A percentile compares a stretch with the other conserved stretches of the same genome.
phyloP scores from a whole-genome alignment of 2,113 vertebrate genomes.

The Phycodurus eques region DNA sequence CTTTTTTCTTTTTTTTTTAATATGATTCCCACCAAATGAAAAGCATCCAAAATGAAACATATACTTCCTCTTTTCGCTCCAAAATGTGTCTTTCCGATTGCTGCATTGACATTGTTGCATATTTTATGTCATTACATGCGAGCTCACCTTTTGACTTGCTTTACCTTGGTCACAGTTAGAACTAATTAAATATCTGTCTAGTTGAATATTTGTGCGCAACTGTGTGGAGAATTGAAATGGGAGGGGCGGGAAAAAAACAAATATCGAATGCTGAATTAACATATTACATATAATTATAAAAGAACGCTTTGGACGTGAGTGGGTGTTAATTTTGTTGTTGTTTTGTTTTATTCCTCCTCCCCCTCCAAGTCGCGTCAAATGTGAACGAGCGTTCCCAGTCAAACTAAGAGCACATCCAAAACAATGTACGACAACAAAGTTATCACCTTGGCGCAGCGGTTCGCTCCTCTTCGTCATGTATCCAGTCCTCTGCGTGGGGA shows the following conservation, averaged over 20 bases:
- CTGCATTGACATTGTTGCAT: not conserved
- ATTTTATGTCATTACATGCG: not conserved
- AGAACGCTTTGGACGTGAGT: not conserved
- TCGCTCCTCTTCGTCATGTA: not conserved
- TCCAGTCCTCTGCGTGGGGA: not conserved
- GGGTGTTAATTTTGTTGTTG: not conserved
- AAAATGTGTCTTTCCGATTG: not conserved
- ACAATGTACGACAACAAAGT: not conserved
- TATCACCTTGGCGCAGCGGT: not conserved
- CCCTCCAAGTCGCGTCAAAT: not conserved
- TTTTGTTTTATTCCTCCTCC: not conserved
- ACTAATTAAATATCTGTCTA: not conserved
- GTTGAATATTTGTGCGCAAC: not conserved
- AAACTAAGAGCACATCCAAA: not conserved
- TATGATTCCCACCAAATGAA: not conserved
- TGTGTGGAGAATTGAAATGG: not conserved
- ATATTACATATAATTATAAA: not conserved
- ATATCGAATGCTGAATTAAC: not conserved
- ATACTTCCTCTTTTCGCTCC: not conserved
- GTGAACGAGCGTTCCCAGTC: not conserved
- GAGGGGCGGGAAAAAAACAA: not conserved
- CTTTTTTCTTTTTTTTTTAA: too few species aligned
- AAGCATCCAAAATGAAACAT: not conserved
- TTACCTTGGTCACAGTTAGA: not conserved
- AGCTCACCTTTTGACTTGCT: not conserved